Conservation (phyloP, 2,888 invertebrate genomes). For the Phyto melanocephala region DNA sequence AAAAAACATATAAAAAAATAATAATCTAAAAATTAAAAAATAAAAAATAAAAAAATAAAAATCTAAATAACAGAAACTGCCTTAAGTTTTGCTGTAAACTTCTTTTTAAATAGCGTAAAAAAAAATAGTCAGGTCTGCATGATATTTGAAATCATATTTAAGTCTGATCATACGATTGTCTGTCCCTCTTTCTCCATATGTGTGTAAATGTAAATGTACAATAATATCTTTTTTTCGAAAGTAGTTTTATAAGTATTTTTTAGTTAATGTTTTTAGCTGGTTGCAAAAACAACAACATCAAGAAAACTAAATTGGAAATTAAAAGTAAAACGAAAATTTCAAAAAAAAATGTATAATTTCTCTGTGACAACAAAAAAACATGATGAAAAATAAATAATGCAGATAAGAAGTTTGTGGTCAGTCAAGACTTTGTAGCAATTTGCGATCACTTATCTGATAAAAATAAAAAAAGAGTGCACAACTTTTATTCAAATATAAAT, state of each 20-base stretch:
- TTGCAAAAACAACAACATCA: not conserved
- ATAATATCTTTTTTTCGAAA: slow-evolving; percentile 23
- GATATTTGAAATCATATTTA: slow-evolving; percentile 48
- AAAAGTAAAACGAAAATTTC: slow-evolving; percentile 45
- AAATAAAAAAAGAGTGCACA: not conserved
- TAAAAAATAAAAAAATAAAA: not conserved
- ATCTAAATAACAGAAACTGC: slow-evolving; percentile 19
- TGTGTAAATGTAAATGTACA: not conserved
- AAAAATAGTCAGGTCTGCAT: slow-evolving; percentile 37
- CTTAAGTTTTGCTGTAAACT: slow-evolving; percentile 17
- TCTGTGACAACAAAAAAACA: not conserved
- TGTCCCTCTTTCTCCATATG: not conserved
- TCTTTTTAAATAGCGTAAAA: not conserved
- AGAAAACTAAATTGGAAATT: slow-evolving; percentile 14
- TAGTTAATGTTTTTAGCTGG: too few species aligned
- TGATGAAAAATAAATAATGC: not conserved
- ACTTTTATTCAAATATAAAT: too few species aligned
- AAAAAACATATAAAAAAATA: too few species aligned
- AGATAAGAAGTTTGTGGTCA: not conserved
- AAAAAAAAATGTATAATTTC: slow-evolving; percentile 25
- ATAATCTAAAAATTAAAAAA: slow-evolving; percentile 8
- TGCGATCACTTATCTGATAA: not conserved
- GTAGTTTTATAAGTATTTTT: slow-evolving; percentile 37
- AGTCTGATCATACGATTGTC: slow-evolving; percentile 4
- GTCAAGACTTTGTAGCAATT: not conserved